These are phyloP conservation scores for Anisognathus igniventris DNA, from an alignment of 2,797 vertebrate genomes.

Conservation along the genomic window DNA sequence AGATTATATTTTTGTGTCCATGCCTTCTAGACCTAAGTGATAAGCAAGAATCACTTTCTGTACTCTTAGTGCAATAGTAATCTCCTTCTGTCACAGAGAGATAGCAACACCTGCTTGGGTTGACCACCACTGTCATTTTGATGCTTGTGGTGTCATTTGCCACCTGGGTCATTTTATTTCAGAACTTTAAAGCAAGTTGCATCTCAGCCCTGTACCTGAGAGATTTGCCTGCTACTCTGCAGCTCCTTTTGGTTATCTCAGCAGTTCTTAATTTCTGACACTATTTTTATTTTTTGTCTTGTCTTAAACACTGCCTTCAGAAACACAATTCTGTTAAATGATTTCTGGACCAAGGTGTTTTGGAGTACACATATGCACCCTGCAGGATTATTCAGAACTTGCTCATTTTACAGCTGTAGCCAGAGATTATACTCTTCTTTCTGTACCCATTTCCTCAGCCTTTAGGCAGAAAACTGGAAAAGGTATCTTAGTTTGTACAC, in stretches of 20 bases:
- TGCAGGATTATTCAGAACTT: neutral
- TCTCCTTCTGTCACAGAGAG: neutral
- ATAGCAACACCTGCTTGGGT: neutral
- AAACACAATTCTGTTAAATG: neutral
- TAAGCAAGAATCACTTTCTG: neutral
- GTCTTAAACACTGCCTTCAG: neutral
- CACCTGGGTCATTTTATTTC: neutral
- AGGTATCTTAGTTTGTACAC: neutral
- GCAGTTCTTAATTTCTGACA: neutral
- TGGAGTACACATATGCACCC: rapidly evolving
- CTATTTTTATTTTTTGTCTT: neutral
- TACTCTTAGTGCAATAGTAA: neutral
- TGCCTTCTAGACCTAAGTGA: neutral
- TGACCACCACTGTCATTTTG: neutral
- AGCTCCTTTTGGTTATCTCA: neutral
- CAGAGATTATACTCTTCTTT: neutral
- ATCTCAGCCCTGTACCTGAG: neutral
- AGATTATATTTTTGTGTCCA: neutral
- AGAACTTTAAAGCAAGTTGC: neutral
- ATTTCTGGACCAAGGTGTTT: neutral
- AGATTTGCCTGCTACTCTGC: neutral
- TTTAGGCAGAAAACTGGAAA: neutral
- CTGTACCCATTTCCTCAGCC: neutral
- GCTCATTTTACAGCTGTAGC: neutral
- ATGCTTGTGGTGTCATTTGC: neutral